phyloP scores from a whole-genome alignment of 2,113 vertebrate genomes.

The Lepidothrix coronata region DNA sequence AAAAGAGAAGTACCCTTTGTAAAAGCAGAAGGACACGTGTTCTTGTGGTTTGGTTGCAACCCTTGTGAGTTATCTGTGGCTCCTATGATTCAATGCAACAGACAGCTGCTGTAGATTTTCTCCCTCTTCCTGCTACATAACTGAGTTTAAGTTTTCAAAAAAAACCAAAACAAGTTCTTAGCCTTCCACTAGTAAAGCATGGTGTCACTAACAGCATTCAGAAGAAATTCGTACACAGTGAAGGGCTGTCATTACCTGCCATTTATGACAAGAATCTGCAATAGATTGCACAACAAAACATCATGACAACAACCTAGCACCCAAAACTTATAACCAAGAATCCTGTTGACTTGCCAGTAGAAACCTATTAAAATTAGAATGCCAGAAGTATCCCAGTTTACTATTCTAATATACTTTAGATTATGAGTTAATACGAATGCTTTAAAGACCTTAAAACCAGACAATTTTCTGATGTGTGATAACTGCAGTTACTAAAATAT shows the following conservation, averaged over 20 bases:
- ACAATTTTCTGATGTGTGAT: neutral
- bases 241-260: neutral
- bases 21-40: neutral
- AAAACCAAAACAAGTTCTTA: neutral
- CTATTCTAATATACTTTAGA: neutral
- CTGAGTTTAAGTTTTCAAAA: neutral
- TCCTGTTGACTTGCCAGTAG: neutral
- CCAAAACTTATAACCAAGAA: neutral
- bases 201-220: neutral
- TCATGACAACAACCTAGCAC: neutral
- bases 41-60: neutral
- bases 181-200: neutral
- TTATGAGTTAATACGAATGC: neutral
- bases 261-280: neutral
- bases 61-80: neutral
- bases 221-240: neutral
- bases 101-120: neutral
- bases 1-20: neutral
- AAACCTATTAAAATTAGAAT: neutral
- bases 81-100: neutral
- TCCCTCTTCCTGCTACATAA: neutral
- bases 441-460: neutral
- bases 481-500: neutral
- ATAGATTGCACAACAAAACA: neutral
- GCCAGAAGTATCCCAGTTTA: neutral